Base-by-base conservation (phyloP, 2,113 vertebrate species). In the Odontesthes bonariensis region DNA sequence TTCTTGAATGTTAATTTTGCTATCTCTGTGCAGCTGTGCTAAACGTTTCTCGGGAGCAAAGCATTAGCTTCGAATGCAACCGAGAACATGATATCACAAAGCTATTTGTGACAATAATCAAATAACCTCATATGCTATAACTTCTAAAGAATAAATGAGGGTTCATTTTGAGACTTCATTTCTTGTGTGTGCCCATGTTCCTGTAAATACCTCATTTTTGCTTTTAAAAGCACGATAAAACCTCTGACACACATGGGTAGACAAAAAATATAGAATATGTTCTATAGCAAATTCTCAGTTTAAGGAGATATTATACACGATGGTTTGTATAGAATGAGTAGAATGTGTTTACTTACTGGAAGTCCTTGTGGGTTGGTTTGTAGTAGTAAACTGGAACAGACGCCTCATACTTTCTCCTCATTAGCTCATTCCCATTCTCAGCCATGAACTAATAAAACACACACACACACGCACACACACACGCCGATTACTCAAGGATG, bases 311-410 rank as follows among this genome's bases (percentile, higher is more conserved):
- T 12, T 10, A 31, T 11, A 2, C 19, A 20, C 35, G 5, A 20
- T 20, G 23, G 22, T 4, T 27, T 27, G 16, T 13, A 27, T 9
- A 53, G 47, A 62, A 19, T 47, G 49, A 22, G 35, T 68, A 38
- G 56, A 51, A 44, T 23, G 17, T 80, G 57, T 69, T 75, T 88
- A 90, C 91, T 96, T 90, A 96, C 96, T 94, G 95, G 89, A 93
- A 95, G 90, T 96, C 95, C 66, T 69, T 94, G 83, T 95, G 91
- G 20, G 88, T 94, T 42, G 96, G 96, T 78, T 93, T 95, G 86
- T 98, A 97, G 92, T 96, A 97, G 88, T 96, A 97, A 61, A 94
- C 86, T 6, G 97, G 97, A 77, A 98, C 94, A 17, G 89, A 68
- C 1, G 95, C 95, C 91, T 98, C 97, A 0, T 96, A 97, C 22